Evolutionary conservation across 2,888 invertebrate genomes (phyloP), one percentile per base, ranked within the genome.

Genomic region (Clistopyga incitator): DNA sequence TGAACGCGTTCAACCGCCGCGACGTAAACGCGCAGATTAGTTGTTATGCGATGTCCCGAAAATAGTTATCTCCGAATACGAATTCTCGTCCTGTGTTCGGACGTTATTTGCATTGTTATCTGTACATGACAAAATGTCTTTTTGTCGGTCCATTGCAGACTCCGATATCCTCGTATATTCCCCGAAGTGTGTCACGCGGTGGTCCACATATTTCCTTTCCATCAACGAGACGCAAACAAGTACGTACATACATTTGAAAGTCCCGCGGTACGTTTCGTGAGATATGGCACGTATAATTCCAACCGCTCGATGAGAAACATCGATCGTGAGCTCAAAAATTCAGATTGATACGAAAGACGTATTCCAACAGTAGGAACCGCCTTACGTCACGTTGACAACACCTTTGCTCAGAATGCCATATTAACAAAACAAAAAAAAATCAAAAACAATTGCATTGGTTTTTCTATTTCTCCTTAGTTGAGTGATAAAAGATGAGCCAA

Each of bases 331-430:
- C 25, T 65, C 4, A 50, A 65, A 47, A 52, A 59, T 34, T 71
- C 42, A 23, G 38, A 13, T 50, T 23, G 15, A 45, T 15, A 42
- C 20, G 20, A 25, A 13, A 50, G 29, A 34, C 8, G 15, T 8
- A 18, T 18, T 13, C 42, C 25, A 25, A 71, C 23, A 64, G 50
- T 80, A 25, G 71, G 34, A 34, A 65, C 38, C 42, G 59, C 47
- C 72, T 80, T 77, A 77, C 78, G 65, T 81, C 84, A 78, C 68
- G 54, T 84, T 78, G 81, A 78, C 77, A 80, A 80, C 70, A 81
- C 74, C 70, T 54, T 23, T 50, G 70, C 10, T 52, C 20, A 11
- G 23, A 71, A 71, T 15, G 47, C 4, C 13, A 61, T 47, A 34
- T 29, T 25, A 34, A 42, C 6, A n/a, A 65, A 68, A 47, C 34